A percentile compares a stretch with the other conserved stretches of the same genome.
These are phyloP conservation scores for Henicopernis longicauda DNA, from an alignment of 2,113 vertebrate species.

Conservation along the genomic window DNA sequence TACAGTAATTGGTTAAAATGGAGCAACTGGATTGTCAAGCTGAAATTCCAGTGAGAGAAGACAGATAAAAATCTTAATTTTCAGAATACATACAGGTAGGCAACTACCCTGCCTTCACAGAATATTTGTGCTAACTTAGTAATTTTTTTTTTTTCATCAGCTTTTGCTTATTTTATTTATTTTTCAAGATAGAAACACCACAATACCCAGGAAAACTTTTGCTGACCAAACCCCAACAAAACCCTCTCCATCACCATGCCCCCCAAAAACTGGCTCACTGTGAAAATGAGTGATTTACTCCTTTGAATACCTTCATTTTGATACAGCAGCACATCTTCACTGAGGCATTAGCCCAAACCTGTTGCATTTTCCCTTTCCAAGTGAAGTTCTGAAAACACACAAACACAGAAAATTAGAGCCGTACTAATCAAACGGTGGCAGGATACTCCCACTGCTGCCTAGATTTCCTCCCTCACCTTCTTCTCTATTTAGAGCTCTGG, in stretches of 20 bases:
- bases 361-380: background rate
- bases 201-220: background rate
- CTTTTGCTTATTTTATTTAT: background rate
- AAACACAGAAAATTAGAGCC: background rate
- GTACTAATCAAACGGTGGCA: rapidly evolving
- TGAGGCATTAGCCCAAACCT: background rate
- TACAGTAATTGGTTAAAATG: background rate
- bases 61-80: background rate
- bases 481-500: background rate
- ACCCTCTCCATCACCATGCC: too few relatives aligned
- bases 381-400: background rate
- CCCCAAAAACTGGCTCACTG: background rate
- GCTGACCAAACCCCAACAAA: background rate
- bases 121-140: background rate
- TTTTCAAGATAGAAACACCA: background rate
- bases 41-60: background rate
- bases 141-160: background rate
- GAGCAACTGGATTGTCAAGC: too few relatives aligned
- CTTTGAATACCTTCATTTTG: background rate
- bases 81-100: background rate
- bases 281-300: background rate
- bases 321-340: background rate
- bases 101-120: background rate
- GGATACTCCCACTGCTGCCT: background rate
- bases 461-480: background rate